A percentile compares a stretch with the other conserved stretches of the same genome.
Conservation (phyloP, 2,797 vertebrate genomes). For the Streptopelia turtur region DNA sequence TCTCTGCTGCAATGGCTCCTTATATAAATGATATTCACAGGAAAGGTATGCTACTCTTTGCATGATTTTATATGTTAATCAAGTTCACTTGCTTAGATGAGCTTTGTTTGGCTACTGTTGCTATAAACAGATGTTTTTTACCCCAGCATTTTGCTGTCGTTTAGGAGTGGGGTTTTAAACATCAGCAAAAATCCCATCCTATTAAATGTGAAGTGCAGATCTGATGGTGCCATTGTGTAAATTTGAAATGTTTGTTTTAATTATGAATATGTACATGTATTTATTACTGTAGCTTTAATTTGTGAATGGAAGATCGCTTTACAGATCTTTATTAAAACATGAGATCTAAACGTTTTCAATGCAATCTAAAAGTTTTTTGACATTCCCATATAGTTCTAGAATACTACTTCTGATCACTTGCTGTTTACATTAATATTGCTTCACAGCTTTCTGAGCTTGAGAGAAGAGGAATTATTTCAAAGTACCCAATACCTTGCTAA, state of each 20-base stretch:
- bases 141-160: neutral
- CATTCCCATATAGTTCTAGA: fast-evolving
- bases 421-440: neutral
- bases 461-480: neutral
- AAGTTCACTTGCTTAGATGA: neutral
- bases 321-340: fast-evolving
- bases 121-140: neutral
- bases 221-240: neutral
- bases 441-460: neutral
- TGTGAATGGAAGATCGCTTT: neutral
- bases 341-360: neutral
- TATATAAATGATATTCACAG: conserved; percentile 88
- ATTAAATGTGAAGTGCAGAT: neutral
- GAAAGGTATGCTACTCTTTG: conserved; percentile 76
- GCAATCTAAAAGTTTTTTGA: neutral
- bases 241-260: neutral
- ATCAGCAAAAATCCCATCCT: fast-evolving
- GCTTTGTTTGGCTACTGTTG: neutral
- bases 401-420: neutral
- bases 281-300: neutral
- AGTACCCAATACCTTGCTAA: neutral
- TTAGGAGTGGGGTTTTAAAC: neutral
- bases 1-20: conserved; percentile 82
- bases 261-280: fast-evolving
- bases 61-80: fast-evolving